phyloP scores from a whole-genome alignment of 2,797 vertebrate species.

The Phrynocephalus forsythii region DNA sequence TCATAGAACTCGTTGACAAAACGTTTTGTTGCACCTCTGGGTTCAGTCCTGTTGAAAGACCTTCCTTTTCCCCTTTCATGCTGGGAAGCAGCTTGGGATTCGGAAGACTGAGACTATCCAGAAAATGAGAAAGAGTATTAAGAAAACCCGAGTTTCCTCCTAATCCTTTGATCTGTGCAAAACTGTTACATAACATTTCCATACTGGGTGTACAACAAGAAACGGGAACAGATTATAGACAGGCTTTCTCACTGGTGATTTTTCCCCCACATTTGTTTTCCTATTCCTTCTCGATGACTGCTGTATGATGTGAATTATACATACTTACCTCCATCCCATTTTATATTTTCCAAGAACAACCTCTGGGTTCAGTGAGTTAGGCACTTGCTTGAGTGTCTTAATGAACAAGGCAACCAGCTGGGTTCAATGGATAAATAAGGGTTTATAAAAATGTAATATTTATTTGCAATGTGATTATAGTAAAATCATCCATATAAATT shows the following conservation, averaged over 20 bases:
- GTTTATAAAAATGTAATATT: no score
- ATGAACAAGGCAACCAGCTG: neutral
- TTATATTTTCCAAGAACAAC: neutral
- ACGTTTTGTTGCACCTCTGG: neutral
- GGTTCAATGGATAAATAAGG: no score
- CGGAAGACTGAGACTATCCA: neutral
- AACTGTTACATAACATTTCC: conserved; percentile 23
- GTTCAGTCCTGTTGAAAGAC: neutral
- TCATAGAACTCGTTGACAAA: neutral
- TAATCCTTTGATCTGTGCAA: conserved; percentile 40
- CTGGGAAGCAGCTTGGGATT: neutral
- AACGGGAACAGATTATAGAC: neutral
- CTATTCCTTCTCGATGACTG: neutral
- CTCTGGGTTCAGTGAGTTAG: neutral
- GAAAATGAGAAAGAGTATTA: conserved; percentile 28
- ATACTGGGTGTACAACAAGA: neutral
- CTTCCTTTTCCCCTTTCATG: neutral
- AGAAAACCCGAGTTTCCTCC: conserved; percentile 20
- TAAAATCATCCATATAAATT: no score
- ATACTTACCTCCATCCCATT: neutral
- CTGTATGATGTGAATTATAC: no score
- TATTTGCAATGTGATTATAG: no score
- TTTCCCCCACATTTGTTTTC: neutral
- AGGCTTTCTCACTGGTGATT: neutral
- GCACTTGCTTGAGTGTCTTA: neutral